Evolutionary conservation across 2,888 invertebrate genomes (phyloP).

Genomic region (Aspidiotus destructor): DNA sequence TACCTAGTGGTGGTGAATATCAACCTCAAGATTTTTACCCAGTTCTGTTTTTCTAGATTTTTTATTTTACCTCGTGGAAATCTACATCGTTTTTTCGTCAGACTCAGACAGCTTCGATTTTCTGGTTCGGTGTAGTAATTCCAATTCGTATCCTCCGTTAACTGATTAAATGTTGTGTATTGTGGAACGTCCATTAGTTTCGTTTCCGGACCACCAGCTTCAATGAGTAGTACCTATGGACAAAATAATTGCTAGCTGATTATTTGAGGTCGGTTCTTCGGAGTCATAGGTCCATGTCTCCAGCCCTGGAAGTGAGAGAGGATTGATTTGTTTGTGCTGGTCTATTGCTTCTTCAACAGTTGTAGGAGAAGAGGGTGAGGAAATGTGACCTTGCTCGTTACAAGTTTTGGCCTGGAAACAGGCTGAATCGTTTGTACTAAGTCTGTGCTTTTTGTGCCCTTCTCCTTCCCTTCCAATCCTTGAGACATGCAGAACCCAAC

Average conservation of each 20-base stretch:
- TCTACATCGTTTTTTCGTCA: constrained; percentile 54
- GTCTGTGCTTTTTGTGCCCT: no score
- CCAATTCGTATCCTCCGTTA: constrained; percentile 62
- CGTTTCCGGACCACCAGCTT: constrained; percentile 61
- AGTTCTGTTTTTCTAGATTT: background rate
- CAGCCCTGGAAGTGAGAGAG: no score
- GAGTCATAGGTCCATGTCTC: no score
- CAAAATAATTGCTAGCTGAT: background rate
- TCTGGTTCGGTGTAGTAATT: constrained; percentile 70
- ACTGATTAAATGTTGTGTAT: constrained; percentile 61
- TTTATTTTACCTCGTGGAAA: constrained; percentile 51
- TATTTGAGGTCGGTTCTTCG: no score
- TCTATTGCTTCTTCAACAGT: no score
- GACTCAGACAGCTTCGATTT: constrained; percentile 59
- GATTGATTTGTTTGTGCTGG: no score
- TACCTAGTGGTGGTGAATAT: constrained; percentile 47
- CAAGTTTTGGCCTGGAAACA: no score
- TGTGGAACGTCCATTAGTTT: constrained; percentile 65
- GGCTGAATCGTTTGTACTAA: no score
- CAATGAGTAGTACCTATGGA: constrained; percentile 53
- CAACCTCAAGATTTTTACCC: background rate
- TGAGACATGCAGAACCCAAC: no score
- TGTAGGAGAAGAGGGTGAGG: no score
- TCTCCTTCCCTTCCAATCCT: no score
- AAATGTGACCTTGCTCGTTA: no score